phyloP scores from a whole-genome alignment of 2,113 vertebrate species.

The Addax nasomaculatus region DNA sequence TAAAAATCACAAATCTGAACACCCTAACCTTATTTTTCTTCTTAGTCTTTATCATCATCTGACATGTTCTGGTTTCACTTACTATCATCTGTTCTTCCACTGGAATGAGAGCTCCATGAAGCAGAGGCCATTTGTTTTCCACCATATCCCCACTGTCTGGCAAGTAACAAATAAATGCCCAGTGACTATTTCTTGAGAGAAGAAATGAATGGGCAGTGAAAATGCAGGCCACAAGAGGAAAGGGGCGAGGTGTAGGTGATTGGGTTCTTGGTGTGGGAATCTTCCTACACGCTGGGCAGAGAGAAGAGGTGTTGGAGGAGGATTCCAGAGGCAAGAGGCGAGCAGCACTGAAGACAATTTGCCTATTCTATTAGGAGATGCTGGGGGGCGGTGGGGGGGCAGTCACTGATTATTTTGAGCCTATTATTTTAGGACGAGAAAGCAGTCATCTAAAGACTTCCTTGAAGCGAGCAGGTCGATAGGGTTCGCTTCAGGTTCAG shows the following conservation, averaged over 20 bases:
- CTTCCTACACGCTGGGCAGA: not conserved
- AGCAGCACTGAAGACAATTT: not conserved
- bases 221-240: not conserved
- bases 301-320: not conserved
- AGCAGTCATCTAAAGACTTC: not conserved
- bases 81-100: not conserved
- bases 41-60: not conserved
- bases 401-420: not conserved
- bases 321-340: not conserved
- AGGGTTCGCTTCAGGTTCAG: not conserved
- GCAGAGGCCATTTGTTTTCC: not conserved
- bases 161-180: not conserved
- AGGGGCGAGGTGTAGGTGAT: not conserved
- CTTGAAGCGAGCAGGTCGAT: not conserved
- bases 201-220: not conserved
- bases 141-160: not conserved
- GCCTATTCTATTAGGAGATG: not conserved
- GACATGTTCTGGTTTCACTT: not conserved
- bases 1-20: not conserved
- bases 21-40: not conserved
- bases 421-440: not conserved
- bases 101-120: not conserved
- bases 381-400: fast-evolving
- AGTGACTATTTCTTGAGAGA: not conserved
- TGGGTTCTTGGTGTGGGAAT: not conserved